These are phyloP conservation scores for Neomonachus schauinslandi DNA, from an alignment of 2,113 vertebrate species.

Conservation along the genomic window DNA sequence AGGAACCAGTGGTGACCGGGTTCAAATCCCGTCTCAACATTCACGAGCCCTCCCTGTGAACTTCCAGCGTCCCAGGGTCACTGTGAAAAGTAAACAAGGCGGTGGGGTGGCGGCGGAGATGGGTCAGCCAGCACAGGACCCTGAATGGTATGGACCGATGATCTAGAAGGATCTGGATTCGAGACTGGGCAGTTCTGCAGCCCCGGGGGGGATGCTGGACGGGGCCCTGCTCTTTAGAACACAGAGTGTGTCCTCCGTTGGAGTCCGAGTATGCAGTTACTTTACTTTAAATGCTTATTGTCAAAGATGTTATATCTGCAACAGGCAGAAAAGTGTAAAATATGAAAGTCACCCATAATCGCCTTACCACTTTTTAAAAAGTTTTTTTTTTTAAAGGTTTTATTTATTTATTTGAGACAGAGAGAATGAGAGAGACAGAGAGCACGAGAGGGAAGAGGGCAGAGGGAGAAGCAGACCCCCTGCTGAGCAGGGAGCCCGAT, in stretches of 20 bases:
- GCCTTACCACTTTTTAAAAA: background rate
- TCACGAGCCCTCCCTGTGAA: background rate
- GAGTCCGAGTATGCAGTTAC: background rate
- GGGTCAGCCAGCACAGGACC: background rate
- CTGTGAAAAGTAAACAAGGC: background rate
- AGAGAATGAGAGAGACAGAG: too few species aligned
- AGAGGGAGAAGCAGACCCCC: too few species aligned
- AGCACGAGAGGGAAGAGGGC: too few species aligned
- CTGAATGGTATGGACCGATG: background rate
- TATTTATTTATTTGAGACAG: too few species aligned
- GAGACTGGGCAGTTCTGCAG: background rate
- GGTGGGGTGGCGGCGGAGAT: background rate
- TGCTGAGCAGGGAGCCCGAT: too few species aligned
- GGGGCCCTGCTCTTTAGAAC: background rate
- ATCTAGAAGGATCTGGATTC: background rate
- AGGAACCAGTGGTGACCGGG: rapidly evolving
- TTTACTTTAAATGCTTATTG: background rate
- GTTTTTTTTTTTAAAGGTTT: background rate
- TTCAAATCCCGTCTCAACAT: rapidly evolving
- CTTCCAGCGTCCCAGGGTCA: background rate
- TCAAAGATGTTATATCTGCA: too few species aligned
- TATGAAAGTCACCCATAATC: background rate
- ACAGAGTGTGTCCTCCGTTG: rapidly evolving
- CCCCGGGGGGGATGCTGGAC: background rate
- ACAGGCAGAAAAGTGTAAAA: background rate